Evolutionary conservation across 2,113 vertebrate species (phyloP).

Genomic region (Syngnathus floridae): DNA sequence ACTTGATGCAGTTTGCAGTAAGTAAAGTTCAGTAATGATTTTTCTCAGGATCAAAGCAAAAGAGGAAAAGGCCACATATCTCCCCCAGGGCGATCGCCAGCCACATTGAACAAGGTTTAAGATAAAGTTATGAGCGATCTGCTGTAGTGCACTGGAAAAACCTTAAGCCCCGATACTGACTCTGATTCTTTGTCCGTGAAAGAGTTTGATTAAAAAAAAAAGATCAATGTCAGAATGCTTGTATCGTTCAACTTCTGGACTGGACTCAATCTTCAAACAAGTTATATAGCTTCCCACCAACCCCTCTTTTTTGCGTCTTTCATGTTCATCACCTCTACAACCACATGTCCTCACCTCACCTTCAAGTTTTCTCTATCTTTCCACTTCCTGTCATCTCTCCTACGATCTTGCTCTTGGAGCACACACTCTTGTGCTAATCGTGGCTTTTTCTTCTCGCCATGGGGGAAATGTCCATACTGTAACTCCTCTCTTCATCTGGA

Average conservation of each 20-base stretch:
- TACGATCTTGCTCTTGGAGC: neutral
- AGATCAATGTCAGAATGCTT: neutral
- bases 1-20: neutral
- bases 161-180: neutral
- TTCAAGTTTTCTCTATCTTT: neutral
- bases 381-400: slow-evolving; percentile 4
- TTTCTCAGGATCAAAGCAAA: neutral
- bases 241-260: neutral
- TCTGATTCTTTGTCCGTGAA: neutral
- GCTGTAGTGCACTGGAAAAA: neutral
- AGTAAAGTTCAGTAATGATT: neutral
- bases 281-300: neutral
- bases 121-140: neutral
- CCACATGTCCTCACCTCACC: slow-evolving; percentile 17
- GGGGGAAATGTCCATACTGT: slow-evolving; percentile 47
- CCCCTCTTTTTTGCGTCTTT: neutral
- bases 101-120: neutral
- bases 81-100: neutral
- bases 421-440: slow-evolving; percentile 50
- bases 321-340: neutral
- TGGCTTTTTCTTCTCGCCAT: slow-evolving; percentile 44
- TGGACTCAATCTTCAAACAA: neutral
- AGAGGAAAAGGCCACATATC: neutral
- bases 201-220: neutral
- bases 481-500: slow-evolving; percentile 53